Evolutionary conservation across 2,113 vertebrate genomes (phyloP).

Genomic region (Heterotilapia buettikoferi): DNA sequence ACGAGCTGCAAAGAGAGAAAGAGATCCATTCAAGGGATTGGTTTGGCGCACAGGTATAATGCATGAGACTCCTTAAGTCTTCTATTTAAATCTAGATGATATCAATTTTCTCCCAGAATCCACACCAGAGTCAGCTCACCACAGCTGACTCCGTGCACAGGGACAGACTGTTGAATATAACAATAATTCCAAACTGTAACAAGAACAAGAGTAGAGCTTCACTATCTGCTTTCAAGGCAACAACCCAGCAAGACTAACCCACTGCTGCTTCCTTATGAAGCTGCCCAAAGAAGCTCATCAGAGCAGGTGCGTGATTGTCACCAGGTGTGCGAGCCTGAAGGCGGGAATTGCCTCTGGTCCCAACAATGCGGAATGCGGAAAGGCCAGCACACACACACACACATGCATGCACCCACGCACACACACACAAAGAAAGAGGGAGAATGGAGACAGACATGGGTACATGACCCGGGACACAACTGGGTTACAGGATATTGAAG

Average conservation of each 20-base stretch:
- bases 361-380: not conserved
- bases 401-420: not conserved
- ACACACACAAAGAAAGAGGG: not conserved
- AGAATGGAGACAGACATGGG: not conserved
- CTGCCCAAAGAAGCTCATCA: not conserved
- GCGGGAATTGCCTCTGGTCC: not conserved
- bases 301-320: not conserved
- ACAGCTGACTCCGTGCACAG: not conserved
- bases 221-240: not conserved
- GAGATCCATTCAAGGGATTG: conserved; percentile 75
- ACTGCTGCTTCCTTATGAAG: not conserved
- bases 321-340: not conserved
- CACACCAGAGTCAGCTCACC: not conserved
- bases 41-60: conserved; percentile 75
- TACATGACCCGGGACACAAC: not conserved
- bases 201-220: not conserved
- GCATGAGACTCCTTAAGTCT: not conserved
- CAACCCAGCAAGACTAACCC: not conserved
- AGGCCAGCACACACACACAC: not conserved
- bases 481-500: not conserved
- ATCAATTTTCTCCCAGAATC: not conserved
- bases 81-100: not conserved
- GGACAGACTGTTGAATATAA: not conserved
- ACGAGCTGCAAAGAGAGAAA: conserved; percentile 79
- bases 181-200: not conserved